Percentiles rank a stretch among this genome's conserved stretches.
Conservation (phyloP, 2,113 vertebrate species). For the Halichoeres trimaculatus region DNA sequence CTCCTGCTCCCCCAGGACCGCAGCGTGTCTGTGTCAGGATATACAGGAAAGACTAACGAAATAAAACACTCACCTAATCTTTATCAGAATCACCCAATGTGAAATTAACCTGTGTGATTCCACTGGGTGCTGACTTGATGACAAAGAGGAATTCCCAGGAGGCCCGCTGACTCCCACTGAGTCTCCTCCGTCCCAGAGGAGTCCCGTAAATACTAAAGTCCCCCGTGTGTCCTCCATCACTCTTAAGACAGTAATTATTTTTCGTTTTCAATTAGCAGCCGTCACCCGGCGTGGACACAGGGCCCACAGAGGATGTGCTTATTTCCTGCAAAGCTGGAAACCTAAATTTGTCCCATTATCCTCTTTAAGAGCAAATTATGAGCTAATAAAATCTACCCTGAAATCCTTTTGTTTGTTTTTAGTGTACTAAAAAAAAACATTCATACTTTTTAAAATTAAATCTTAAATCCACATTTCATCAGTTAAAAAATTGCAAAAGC, state of each 20-base stretch:
- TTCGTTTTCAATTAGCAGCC: constrained; percentile 77
- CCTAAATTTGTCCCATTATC: constrained; percentile 1
- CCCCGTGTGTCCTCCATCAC: constrained; percentile 76
- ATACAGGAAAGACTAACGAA: background rate
- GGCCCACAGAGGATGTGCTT: constrained; percentile 49
- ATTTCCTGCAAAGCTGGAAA: constrained; percentile 31
- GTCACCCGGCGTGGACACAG: constrained; percentile 59
- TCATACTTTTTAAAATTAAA: too few relatives aligned
- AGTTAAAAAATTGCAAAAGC: too few relatives aligned
- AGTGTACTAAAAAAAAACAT: too few relatives aligned
- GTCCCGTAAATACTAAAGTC: constrained; percentile 47
- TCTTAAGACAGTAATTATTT: constrained; percentile 79
- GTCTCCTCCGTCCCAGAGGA: constrained; percentile 42
- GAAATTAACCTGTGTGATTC: constrained; percentile 14
- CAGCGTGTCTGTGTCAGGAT: background rate
- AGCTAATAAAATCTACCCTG: background rate
- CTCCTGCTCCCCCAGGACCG: constrained; percentile 77
- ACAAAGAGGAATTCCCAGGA: constrained; percentile 60
- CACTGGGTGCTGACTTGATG: constrained; percentile 45
- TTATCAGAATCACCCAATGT: background rate
- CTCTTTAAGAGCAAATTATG: constrained; percentile 6
- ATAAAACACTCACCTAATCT: background rate
- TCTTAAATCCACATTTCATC: too few relatives aligned
- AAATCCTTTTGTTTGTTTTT: background rate
- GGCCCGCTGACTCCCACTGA: constrained; percentile 42